Conservation (phyloP, 2,888 invertebrate genomes). For the Dryobota labecula region DNA sequence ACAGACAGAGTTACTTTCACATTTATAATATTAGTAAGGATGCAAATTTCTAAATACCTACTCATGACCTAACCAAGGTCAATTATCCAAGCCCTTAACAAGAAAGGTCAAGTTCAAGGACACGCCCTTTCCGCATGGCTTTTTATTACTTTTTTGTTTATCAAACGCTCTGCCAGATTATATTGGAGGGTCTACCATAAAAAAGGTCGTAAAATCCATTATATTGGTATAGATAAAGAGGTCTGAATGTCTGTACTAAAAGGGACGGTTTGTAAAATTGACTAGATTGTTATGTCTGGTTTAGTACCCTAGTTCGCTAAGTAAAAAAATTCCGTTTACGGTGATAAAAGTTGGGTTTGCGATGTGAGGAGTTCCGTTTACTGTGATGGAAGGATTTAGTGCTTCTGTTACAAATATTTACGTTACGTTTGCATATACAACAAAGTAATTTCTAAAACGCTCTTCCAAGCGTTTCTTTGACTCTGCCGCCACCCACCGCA, state of each 20-base stretch:
- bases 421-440: not conserved
- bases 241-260: conserved; percentile 72
- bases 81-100: conserved; percentile 46
- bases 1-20: too few relatives aligned
- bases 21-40: too few relatives aligned
- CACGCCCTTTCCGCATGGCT: conserved; percentile 47
- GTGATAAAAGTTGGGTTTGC: conserved; percentile 33
- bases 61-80: conserved; percentile 48
- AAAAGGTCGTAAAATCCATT: conserved; percentile 73
- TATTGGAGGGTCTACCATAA: conserved; percentile 72
- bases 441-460: too few relatives aligned
- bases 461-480: too few relatives aligned
- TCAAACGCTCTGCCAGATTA: conserved; percentile 73
- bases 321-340: conserved; percentile 37
- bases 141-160: conserved; percentile 68
- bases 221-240: conserved; percentile 71
- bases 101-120: conserved; percentile 54
- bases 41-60: conserved; percentile 32
- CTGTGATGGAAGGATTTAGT: not conserved
- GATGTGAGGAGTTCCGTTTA: conserved; percentile 20
- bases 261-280: conserved; percentile 74
- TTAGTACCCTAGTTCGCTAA: conserved; percentile 39
- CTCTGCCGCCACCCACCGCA: too few relatives aligned
- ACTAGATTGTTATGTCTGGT: conserved; percentile 45
- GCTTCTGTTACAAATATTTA: not conserved